Evolutionary conservation across 2,113 vertebrate species (phyloP), one percentile per base, ranked within the genome.

Genomic region (Oceanodroma tethys): DNA sequence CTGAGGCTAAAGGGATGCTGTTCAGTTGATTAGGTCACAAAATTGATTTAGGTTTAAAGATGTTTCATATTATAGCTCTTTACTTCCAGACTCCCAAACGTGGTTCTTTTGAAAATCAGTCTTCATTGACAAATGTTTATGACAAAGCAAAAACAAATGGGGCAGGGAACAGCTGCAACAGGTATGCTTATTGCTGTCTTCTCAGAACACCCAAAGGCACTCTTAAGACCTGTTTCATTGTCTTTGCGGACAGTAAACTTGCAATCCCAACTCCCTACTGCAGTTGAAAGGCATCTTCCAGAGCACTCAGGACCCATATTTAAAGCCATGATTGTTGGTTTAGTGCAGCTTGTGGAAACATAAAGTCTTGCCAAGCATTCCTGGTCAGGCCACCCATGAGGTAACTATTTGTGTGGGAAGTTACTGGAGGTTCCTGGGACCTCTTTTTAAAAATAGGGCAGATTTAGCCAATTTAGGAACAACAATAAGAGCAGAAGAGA

Each of bases 31-130:
- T 85, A 96, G 85, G 70, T 59, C 82, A 82, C 85, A 94, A 92
- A 94, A 96, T 58, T 95, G 91, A 96, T 95, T 96, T 95, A 90
- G 47, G 58, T 94, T 91, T 95, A 93, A 97, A 95, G 78, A 82
- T 76, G 38, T 50, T 89, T 85, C 89, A 34, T 91, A 70, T 93
- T 90, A 87, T 26, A 94, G 43, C 50, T 80, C 40, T 90, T 91
- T 89, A 81, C 29, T 86, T 87, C 42, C 89, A 96, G 85, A 42
- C 58, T 95, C 75, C 56, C 43, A 82, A 67, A 93, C 0, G 5
- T 82, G 87, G 62, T 76, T 93, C 81, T 94, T 95, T 94, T 90
- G 67, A 95, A 95, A 96, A 96, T 95, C 68, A 92, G 86, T 86
- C 68, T 84, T 74, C 82, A 90, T 13, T 88, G 95, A 90, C 89